phyloP scores from a whole-genome alignment of 2,888 invertebrate species.

The Tipula vernalis region DNA sequence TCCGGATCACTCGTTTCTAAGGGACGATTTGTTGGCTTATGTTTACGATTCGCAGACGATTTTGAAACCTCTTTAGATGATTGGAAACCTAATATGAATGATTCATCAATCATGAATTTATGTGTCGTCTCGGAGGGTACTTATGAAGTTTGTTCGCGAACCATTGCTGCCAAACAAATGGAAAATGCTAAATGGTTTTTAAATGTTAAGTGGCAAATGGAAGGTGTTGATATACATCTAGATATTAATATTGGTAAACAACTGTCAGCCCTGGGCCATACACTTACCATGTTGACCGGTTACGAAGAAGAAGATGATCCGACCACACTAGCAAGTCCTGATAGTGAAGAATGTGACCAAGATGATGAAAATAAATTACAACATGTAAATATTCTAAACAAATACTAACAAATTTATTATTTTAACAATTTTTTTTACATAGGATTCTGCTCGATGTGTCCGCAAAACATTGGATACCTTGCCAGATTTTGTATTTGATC shows the following conservation, averaged over 20 bases:
- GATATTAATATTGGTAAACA: conserved; percentile 95
- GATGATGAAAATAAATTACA: conserved; percentile 48
- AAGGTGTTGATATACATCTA: conserved; percentile 92
- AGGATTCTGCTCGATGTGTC: conserved; percentile 40
- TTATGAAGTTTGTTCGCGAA: conserved; percentile 76
- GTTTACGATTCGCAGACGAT: conserved; percentile 92
- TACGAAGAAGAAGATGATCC: conserved; percentile 62
- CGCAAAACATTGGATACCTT: conserved; percentile 60
- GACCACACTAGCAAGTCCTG: conserved; percentile 50
- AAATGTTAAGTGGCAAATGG: conserved; percentile 98
- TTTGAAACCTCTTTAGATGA: conserved; percentile 94
- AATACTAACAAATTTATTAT: not conserved
- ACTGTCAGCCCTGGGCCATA: conserved; percentile 85
- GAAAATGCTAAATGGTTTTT: conserved; percentile 97
- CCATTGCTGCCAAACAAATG: conserved; percentile 73
- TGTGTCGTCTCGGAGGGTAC: conserved; percentile 99
- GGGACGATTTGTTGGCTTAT: conserved; percentile 79
- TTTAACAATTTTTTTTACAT: conserved; percentile 37
- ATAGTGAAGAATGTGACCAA: conserved; percentile 66
- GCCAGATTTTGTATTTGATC: conserved; percentile 74
- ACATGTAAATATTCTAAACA: conserved; percentile 23
- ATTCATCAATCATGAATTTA: conserved; percentile 69
- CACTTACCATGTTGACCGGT: conserved; percentile 89
- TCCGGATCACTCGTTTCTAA: conserved; percentile 93
- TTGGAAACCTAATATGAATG: conserved; percentile 85